phyloP scores from a whole-genome alignment of 2,888 invertebrate species.

The Pomacea canaliculata region DNA sequence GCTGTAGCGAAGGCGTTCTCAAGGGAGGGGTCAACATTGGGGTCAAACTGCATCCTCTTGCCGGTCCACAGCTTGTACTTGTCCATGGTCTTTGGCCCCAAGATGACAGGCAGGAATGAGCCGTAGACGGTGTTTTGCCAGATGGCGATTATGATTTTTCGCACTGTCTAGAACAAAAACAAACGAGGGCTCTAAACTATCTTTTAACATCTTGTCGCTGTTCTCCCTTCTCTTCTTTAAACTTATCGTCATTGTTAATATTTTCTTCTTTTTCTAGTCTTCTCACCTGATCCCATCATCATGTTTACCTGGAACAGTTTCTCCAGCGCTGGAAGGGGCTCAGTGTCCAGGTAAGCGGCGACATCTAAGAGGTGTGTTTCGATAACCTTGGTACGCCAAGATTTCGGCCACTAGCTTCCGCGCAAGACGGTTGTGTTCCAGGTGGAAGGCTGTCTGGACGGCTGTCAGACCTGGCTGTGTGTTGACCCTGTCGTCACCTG shows the following conservation, averaged over 20 bases:
- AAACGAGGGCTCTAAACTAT: neutral
- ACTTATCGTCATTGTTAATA: no score
- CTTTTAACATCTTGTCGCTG: no score
- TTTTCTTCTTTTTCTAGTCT: no score
- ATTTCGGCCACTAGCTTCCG: constrained; percentile 9
- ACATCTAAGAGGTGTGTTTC: neutral
- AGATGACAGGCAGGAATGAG: constrained; percentile 23
- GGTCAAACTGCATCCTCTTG: constrained; percentile 3
- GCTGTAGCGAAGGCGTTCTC: constrained; percentile 97
- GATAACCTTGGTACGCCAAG: neutral
- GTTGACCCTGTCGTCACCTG: constrained; percentile 46
- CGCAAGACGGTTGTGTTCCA: constrained; percentile 40
- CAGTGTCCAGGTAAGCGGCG: constrained; percentile 3
- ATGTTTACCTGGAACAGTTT: constrained; percentile 22
- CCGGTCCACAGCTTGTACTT: constrained; percentile 15
- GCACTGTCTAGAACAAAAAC: constrained; percentile 14
- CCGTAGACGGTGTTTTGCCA: constrained; percentile 29
- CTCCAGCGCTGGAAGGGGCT: constrained; percentile 1
- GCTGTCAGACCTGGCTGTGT: constrained; percentile 38
- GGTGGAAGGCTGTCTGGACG: constrained; percentile 40
- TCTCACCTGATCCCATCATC: no score
- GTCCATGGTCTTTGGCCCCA: constrained; percentile 21
- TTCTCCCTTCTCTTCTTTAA: no score
- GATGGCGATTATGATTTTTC: constrained; percentile 24
- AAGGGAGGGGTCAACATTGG: constrained; percentile 82